Evolutionary conservation across 2,888 invertebrate species (phyloP), one percentile per base, ranked within the genome.

Genomic region (Apodemia mormo): DNA sequence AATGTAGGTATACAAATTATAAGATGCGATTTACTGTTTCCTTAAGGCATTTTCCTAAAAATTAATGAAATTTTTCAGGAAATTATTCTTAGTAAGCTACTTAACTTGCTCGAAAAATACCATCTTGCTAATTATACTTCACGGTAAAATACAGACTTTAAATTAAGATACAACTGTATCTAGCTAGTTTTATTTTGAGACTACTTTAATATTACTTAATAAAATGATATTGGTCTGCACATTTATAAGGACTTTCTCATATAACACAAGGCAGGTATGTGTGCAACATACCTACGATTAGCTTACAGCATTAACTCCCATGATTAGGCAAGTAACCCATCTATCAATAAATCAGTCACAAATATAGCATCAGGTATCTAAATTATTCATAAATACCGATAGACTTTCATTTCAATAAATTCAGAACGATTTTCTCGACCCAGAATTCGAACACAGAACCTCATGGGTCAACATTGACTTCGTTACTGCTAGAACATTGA

Each of bases 101-200:
- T 58, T 33, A 33, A 29, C 30, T 29, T 58, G 6, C 58, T 58
- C 58, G 58, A 58, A 58, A 58, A 58, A 58, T 58, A 58, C 58
- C 58, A 30, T 58, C 58, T 58, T 58, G 58, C 58, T 58, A 58
- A 58, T 58, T 58, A 58, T 30, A 29, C 58, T 58, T 58, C 58
- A 58, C 10, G 14, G 58, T 58, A 58, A 58, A 58, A 58, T 58
- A 30, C 58, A 30, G 58, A 58, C 58, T 58, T 58, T 29, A 58
- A 58, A 58, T 58, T 58, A 29, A 58, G 58, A 58, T 58, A 30
- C 58, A 58, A 58, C 58, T 58, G 56, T 29, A 56, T 30, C 56
- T 10, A 2, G 56, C 33, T 5, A 56, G 29, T 30, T 56, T 56
- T 56, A 29, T 30, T 56, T 22, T 29, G 2, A 1, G 22, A 6